A percentile compares a stretch with the other conserved stretches of the same genome.
Evolutionary conservation across 92 coral and sea anemone genomes (phyloP).

Genomic region (Micromussa lordhowensis): DNA sequence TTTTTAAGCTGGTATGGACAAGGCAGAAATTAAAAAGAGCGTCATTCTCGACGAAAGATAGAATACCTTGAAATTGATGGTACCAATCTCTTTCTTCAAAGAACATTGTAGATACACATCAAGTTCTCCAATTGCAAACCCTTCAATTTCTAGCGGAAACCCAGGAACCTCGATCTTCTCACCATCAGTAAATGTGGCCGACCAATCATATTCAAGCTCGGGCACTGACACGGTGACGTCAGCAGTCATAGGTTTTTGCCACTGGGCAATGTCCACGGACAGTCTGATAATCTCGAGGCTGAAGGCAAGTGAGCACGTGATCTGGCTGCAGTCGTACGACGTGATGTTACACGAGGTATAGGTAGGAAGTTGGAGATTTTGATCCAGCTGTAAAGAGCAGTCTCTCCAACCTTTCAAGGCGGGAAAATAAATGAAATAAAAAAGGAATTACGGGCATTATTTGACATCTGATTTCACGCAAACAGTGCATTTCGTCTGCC

Average conservation of each 20-base stretch:
- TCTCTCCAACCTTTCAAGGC: not conserved
- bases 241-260: slow-evolving; percentile 13
- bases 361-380: not conserved
- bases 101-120: slow-evolving; percentile 20
- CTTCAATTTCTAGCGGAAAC: slow-evolving; percentile 29
- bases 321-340: slow-evolving; percentile 23
- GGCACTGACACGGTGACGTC: slow-evolving; percentile 32
- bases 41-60: not conserved
- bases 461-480: not conserved
- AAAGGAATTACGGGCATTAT: not conserved
- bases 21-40: not conserved
- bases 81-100: slow-evolving; percentile 10
- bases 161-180: slow-evolving; percentile 18
- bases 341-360: not conserved
- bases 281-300: not conserved
- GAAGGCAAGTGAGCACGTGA: slow-evolving; percentile 46
- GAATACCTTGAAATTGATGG: slow-evolving; percentile 26
- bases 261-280: not conserved
- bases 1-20: not conserved
- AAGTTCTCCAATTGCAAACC: not conserved
- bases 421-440: not conserved
- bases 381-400: slow-evolving; percentile 16
- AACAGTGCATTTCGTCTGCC: not conserved
- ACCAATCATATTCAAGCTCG: slow-evolving; percentile 9
- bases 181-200: slow-evolving; percentile 18